Evolutionary conservation across 2,797 vertebrate species (phyloP).

Genomic region (Oceanodroma leucorhoa): DNA sequence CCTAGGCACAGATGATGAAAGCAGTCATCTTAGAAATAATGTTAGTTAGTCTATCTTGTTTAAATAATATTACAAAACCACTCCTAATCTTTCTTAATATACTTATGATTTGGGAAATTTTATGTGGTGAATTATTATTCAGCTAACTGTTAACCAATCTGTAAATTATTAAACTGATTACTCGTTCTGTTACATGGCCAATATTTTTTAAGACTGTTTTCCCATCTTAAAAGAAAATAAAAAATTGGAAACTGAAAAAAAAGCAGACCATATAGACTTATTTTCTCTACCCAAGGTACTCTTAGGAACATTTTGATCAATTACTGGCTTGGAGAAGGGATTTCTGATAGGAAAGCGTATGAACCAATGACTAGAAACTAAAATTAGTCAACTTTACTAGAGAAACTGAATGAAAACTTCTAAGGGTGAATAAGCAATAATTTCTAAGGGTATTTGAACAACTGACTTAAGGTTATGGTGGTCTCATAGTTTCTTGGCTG

Average conservation of each 20-base stretch:
- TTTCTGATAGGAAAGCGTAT: background rate
- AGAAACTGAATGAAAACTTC: background rate
- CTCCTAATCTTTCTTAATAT: background rate
- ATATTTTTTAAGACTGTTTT: background rate
- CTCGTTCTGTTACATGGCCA: background rate
- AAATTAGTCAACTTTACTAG: background rate
- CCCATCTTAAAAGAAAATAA: background rate
- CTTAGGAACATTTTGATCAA: background rate
- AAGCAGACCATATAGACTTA: rapidly evolving
- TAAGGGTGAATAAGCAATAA: background rate
- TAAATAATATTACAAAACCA: background rate
- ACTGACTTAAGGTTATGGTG: too few relatives aligned
- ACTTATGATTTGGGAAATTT: background rate
- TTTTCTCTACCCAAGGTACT: background rate
- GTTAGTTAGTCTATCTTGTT: background rate
- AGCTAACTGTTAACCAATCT: background rate
- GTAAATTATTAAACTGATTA: background rate
- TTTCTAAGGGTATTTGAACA: background rate
- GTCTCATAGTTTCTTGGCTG: background rate
- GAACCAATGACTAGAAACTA: background rate
- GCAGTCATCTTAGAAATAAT: background rate
- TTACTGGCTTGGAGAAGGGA: background rate
- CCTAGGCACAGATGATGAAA: background rate
- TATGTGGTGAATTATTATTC: background rate
- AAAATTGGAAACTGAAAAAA: background rate